These are phyloP conservation scores for Ommatoiulus sabulosus DNA, from an alignment of 2,888 invertebrate genomes.

Conservation along the genomic window DNA sequence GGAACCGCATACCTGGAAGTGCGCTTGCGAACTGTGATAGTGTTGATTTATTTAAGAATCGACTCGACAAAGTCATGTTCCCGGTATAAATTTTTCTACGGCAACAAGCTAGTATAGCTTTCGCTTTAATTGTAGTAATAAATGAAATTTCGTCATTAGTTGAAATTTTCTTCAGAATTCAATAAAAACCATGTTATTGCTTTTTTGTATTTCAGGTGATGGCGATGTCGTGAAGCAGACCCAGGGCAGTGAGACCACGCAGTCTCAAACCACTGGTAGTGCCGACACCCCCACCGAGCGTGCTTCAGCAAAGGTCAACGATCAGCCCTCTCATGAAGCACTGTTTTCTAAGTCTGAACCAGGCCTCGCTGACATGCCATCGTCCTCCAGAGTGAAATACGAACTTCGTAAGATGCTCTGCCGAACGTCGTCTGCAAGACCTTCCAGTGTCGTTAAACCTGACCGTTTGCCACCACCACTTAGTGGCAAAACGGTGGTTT, in stretches of 20 bases:
- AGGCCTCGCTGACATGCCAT: background rate
- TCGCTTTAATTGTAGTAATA: too few relatives aligned
- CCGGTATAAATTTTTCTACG: too few relatives aligned
- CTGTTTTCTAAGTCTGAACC: background rate
- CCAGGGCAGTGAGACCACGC: background rate
- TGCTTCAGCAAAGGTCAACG: slow-evolving; percentile 25
- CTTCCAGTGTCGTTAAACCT: slow-evolving; percentile 28
- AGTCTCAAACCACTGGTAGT: background rate
- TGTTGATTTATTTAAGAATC: too few relatives aligned
- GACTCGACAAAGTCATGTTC: too few relatives aligned
- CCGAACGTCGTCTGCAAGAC: slow-evolving; percentile 26
- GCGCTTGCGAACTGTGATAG: too few relatives aligned
- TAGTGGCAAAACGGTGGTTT: slow-evolving; percentile 28
- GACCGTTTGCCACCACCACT: slow-evolving; percentile 22
- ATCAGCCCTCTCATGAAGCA: background rate
- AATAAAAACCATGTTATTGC: background rate
- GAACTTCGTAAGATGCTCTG: slow-evolving; percentile 26
- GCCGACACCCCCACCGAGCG: background rate
- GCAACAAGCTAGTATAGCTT: too few relatives aligned
- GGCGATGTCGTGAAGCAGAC: background rate
- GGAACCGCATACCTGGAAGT: too few relatives aligned
- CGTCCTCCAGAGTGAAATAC: slow-evolving; percentile 28
- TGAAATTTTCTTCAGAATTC: too few relatives aligned
- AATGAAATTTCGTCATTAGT: too few relatives aligned
- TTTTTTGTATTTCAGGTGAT: slow-evolving; percentile 1